Conservation (phyloP, 2,888 invertebrate species). For the Diogma glabrata region DNA sequence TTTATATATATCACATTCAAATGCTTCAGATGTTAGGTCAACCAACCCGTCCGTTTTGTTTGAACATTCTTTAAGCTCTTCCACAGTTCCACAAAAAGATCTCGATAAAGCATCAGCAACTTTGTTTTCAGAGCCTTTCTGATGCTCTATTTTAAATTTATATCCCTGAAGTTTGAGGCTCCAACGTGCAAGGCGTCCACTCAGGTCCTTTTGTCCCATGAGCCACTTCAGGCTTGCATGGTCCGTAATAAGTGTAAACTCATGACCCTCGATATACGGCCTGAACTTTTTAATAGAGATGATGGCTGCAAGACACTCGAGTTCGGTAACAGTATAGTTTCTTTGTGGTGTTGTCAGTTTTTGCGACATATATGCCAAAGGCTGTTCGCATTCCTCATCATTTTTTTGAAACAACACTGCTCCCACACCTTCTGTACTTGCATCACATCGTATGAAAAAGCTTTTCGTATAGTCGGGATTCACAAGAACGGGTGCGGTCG, state of each 20-base stretch:
- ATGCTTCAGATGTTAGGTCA: neutral
- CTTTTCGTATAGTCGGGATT: neutral
- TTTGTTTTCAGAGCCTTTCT: neutral
- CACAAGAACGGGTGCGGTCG: neutral
- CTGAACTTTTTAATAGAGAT: neutral
- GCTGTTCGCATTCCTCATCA: neutral
- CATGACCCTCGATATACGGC: neutral
- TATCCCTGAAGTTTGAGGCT: neutral
- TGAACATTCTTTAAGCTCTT: neutral
- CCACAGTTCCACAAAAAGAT: neutral
- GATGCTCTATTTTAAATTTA: neutral
- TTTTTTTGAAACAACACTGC: neutral
- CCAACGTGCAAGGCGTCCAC: neutral
- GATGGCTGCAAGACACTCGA: neutral
- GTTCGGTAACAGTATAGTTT: neutral
- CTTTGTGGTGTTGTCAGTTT: neutral
- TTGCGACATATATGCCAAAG: neutral
- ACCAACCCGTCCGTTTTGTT: neutral
- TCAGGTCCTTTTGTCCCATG: neutral
- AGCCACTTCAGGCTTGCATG: neutral
- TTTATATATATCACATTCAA: neutral
- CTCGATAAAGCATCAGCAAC: neutral
- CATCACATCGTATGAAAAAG: neutral
- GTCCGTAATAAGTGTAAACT: neutral
- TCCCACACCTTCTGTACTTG: neutral